Conservation (phyloP, 2,888 invertebrate species). For the Mongoloraphidia duomilia region DNA sequence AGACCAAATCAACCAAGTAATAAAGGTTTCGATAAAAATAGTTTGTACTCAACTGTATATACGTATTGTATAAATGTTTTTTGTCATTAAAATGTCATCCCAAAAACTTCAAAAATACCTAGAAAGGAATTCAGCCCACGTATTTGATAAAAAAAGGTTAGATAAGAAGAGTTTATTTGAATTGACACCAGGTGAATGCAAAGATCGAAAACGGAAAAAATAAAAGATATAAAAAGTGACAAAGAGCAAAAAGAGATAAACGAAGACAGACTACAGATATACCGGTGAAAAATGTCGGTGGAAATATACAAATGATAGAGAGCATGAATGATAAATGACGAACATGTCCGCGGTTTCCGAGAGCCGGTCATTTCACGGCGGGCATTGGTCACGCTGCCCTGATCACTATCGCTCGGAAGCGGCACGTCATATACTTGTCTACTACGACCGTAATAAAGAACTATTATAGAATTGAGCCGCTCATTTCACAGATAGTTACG, state of each 20-base stretch:
- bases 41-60: no score
- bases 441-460: not conserved
- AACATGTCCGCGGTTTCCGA: slow-evolving; percentile 4
- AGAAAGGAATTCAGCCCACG: no score
- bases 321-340: slow-evolving; percentile 7
- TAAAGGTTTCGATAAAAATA: no score
- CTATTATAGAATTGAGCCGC: not conserved
- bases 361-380: slow-evolving; percentile 4
- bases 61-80: no score
- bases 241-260: not conserved
- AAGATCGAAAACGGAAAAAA: not conserved
- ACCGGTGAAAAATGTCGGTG: slow-evolving; percentile 3
- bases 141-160: no score
- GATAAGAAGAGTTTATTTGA: no score
- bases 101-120: no score
- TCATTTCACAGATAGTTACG: not conserved
- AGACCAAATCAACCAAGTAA: no score
- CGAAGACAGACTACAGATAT: not conserved
- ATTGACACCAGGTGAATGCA: not conserved
- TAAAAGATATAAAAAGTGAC: not conserved
- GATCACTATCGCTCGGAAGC: not conserved
- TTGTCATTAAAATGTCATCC: no score
- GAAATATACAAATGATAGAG: slow-evolving; percentile 5
- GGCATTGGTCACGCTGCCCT: slow-evolving; percentile 2
- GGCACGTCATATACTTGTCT: no score